Percentiles rank a stretch among this genome's conserved stretches.
phyloP scores from a whole-genome alignment of 1,140 invertebrate species.

The Archivesica marissinica region DNA sequence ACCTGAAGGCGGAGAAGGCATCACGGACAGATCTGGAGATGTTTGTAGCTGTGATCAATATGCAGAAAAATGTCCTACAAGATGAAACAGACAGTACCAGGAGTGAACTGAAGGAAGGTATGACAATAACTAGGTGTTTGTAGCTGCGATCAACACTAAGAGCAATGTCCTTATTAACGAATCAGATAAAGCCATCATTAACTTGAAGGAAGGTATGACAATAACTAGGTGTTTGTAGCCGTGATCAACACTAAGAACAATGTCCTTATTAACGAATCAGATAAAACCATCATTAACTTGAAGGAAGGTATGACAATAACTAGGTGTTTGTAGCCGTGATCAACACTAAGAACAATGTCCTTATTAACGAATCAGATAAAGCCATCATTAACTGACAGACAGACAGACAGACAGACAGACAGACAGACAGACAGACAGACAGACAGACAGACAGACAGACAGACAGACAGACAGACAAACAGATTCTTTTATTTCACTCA shows the following conservation, averaged over 20 bases:
- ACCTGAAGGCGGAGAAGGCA: conserved; percentile 81
- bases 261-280: no score
- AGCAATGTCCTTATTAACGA: conserved; percentile 85
- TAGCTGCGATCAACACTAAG: conserved; percentile 83
- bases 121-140: not conserved
- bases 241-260: no score
- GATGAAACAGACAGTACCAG: conserved; percentile 84
- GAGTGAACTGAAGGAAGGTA: conserved; percentile 83
- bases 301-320: no score
- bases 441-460: no score
- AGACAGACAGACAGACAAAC: no score
- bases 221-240: not conserved
- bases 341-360: conserved; percentile 85
- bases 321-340: conserved; percentile 70
- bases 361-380: conserved; percentile 85
- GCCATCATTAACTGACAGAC: no score
- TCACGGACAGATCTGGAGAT: conserved; percentile 85
- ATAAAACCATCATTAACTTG: no score
- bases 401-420: no score
- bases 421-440: no score
- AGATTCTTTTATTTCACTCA: no score
- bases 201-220: conserved; percentile 83
- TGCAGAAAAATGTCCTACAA: conserved; percentile 85
- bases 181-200: conserved; percentile 81
- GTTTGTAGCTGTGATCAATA: conserved; percentile 86